Evolutionary conservation across 64 coral and sea anemone genomes (phyloP).

Genomic region (Dendrophyllia cribrosa): DNA sequence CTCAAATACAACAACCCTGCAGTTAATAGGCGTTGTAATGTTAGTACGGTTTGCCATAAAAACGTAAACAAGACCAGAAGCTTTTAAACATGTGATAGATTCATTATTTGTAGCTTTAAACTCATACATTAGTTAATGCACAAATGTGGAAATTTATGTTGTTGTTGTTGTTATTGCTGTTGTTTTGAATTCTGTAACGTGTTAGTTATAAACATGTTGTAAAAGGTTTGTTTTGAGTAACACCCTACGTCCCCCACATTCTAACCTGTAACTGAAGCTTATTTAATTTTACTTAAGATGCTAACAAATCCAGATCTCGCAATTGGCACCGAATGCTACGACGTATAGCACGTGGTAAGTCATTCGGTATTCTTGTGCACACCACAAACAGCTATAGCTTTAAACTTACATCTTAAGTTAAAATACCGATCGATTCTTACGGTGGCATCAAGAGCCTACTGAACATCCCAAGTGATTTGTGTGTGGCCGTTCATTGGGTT

Average conservation of each 20-base stretch:
- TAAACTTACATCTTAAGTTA: not conserved
- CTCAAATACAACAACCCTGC: no score
- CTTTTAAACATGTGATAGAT: not conserved
- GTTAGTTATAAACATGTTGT: no score
- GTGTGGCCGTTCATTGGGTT: no score
- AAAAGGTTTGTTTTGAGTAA: not conserved
- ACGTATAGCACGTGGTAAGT: conserved; percentile 95
- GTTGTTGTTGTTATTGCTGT: not conserved
- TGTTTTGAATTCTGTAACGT: not conserved
- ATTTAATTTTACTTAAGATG: conserved; percentile 97
- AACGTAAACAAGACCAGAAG: not conserved
- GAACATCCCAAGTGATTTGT: no score
- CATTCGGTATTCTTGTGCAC: conserved; percentile 55
- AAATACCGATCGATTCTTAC: not conserved
- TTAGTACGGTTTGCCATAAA: no score
- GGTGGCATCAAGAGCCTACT: not conserved
- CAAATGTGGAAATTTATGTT: not conserved
- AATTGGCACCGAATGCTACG: conserved; percentile 95
- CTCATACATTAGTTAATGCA: not conserved
- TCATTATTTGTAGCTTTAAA: conserved; percentile 14
- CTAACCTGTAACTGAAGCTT: conserved; percentile 83
- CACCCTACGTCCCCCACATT: conserved; percentile 14
- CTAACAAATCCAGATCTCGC: conserved; percentile 98
- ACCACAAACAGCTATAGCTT: not conserved
- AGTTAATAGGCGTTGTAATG: no score